Conservation (phyloP, 1,140 invertebrate species). For the Mycetomoellerius zeteki region DNA sequence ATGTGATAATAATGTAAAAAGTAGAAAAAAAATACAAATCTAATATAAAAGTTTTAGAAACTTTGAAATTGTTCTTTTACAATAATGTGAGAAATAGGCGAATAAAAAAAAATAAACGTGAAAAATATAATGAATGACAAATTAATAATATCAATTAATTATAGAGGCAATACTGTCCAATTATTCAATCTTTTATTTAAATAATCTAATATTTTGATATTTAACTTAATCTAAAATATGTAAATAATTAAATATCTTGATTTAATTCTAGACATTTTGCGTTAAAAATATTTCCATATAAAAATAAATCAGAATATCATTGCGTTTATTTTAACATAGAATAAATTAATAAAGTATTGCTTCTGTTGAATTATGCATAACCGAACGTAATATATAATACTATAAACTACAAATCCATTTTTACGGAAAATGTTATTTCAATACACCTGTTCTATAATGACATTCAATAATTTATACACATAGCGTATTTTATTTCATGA, state of each 20-base stretch:
- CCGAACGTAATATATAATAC: neutral
- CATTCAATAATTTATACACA: constrained; percentile 4
- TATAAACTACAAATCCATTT: neutral
- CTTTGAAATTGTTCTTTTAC: neutral
- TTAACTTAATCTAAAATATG: constrained; percentile 1
- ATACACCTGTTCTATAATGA: constrained; percentile 1
- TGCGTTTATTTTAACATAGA: neutral
- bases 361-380: neutral
- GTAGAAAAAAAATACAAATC: neutral
- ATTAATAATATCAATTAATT: neutral
- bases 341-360: neutral
- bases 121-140: constrained; percentile 3
- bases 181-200: neutral
- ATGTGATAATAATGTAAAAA: neutral
- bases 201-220: neutral
- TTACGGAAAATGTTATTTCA: neutral
- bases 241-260: neutral
- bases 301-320: neutral
- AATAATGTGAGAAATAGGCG: neutral
- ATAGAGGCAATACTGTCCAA: neutral
- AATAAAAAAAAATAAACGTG: neutral
- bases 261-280: no score
- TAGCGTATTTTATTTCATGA: neutral
- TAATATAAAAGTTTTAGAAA: neutral
- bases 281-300: neutral